phyloP scores from a whole-genome alignment of 2,797 vertebrate species.

The Microhierax caerulescens region DNA sequence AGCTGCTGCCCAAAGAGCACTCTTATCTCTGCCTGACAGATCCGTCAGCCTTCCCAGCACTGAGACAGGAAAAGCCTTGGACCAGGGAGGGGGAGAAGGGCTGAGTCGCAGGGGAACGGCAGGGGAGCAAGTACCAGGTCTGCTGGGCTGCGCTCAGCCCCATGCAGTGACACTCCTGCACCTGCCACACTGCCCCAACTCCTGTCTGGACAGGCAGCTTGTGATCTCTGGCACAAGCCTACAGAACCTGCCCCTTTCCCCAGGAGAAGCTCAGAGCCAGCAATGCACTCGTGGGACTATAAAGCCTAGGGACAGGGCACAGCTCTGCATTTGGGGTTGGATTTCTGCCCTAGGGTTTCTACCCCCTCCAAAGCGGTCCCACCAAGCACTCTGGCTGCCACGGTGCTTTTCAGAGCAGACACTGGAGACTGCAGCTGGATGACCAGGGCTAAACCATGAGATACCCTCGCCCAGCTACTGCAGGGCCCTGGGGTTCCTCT shows the following conservation, averaged over 20 bases:
- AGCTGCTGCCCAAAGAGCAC: background rate
- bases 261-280: background rate
- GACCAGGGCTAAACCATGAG: background rate
- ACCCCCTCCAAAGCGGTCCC: background rate
- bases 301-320: background rate
- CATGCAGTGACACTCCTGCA: background rate
- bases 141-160: background rate
- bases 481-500: background rate
- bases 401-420: background rate
- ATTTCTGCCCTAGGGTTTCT: background rate
- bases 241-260: background rate
- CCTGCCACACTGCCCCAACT: background rate
- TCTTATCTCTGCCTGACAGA: conserved; percentile 58
- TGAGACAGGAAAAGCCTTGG: background rate
- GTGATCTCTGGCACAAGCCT: background rate
- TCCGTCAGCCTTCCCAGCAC: background rate
- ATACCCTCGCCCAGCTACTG: background rate
- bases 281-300: background rate
- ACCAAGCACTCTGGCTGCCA: background rate
- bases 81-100: background rate
- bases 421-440: background rate
- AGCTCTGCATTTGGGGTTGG: background rate
- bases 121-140: background rate
- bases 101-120: background rate
- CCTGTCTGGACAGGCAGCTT: background rate